Evolutionary conservation across 2,797 vertebrate species (phyloP), one percentile per base, ranked within the genome.

Genomic region (Rhadinocentrus ornatus): DNA sequence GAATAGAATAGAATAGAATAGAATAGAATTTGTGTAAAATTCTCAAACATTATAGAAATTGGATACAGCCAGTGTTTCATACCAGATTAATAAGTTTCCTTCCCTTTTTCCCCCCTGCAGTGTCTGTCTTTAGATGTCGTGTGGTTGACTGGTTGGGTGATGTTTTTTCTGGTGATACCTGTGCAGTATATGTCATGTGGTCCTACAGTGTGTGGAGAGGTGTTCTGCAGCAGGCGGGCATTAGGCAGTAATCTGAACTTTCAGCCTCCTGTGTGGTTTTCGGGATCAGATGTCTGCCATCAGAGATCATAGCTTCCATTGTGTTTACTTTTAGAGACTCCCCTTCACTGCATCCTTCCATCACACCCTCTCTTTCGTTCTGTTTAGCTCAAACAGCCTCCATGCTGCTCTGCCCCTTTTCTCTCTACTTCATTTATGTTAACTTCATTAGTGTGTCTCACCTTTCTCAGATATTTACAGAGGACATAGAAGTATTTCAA

Each of bases 271-370:
- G 73, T 79, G 85, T 83, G 81, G 77, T 84, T 84, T 63, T 79
- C 41, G 61, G 81, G 88, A 92, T 95, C 87, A 84, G 81, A 84
- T 95, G 80, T 91, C 89, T 69, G 57, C 84, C 20, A 81, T 92
- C 89, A 91, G 88, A 93, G 93, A 93, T 95, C 93, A 92, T 70
- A 82, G 83, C 88, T 88, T 80, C 89, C 86, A 89, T 94, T 94
- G 89, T 94, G 85, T 88, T 90, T 82, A 81, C 85, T 76, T 75
- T 71, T 68, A 80, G 81, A 86, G 80, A 83, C 85, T 88, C 79
- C 69, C 82, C 68, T 77, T 71, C 64, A 66, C 68, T 65, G 60
- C 72, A 68, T 53, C 67, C 80, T 70, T 69, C 59, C 62, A 68
- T 79, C 70, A 32, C 74, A 66, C 75, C 68, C 37, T 68, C 55